Base-by-base conservation (phyloP, 1,140 invertebrate genomes). In the Rhagoletis pomonella region DNA sequence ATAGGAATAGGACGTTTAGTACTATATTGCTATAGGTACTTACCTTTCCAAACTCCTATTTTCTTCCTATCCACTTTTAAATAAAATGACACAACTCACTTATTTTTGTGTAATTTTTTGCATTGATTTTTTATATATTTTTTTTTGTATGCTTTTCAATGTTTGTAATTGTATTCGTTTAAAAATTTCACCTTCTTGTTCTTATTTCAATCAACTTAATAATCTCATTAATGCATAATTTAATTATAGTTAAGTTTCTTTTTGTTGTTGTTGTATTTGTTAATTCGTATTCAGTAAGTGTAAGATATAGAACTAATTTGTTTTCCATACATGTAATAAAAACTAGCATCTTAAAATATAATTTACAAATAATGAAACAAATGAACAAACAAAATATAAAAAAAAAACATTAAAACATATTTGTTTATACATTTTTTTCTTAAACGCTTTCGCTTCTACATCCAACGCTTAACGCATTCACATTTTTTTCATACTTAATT, bases 171-270 rank as follows among this genome's bases (percentile, higher is more conserved):
- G 44, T 73, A 73, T 73, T 73, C 67, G 67, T 73, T 73, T 73
- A 73, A 73, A 73, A 73, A 73, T 73, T 73, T 73, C 67, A 73
- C n/a, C 44, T 73, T 73, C 12, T 47, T 73, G 9, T 44, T 73
- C 67, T 73, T 73, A 73, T 73, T 47, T 73, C 39, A 73, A 47
- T 6, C 67, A 73, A 73, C 67, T 73, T 73, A 73, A 73, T 73
- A 73, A 73, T 73, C 42, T 73, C 67, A 73, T 73, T 73, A 73
- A 73, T 73, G 67, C 67, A 44, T 73, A 73, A 73, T 73, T 73
- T 73, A 73, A 73, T 73, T 73, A 47, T 39, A 73, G 42, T 47
- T 73, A 44, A 73, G 67, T 73, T 14, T 47, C 44, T 47, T 4
- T 65, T 29, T 29, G 29, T 29, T 29, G 29, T 29, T 29, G 29